Base-by-base conservation (phyloP, 1,140 invertebrate species). In the Drosophila kikkawai region DNA sequence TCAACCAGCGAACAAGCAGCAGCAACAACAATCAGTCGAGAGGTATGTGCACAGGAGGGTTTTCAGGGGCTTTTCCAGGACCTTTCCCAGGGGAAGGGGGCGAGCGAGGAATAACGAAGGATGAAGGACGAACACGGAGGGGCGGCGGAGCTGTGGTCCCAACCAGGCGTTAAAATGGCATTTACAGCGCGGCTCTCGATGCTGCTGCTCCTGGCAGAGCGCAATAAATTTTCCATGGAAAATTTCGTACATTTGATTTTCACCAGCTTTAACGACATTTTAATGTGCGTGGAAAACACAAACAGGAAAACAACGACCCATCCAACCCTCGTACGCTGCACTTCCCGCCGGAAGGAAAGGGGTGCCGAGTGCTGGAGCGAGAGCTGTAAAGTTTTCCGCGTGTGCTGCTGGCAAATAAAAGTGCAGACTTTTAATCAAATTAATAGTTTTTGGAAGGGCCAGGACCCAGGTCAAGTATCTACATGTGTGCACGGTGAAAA, bases 191-290 rank as follows among this genome's bases (percentile, higher is more conserved):
- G 51, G 70, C 60, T 80, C 75, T 65, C 55, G 39, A 45, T 69
- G 47, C 53, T 15, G 36, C 64, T 47, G 51, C 39, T 41, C 51
- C 36, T 60, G 48, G 77, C 75, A 56, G 57, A 51, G 47, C 51
- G 79, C 65, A 79, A 88, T 88, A 88, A 90, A 90, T 90, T 90
- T 79, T 53, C 75, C 71, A 88, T 75, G 84, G 80, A 76, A 80
- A 88, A 82, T 81, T 87, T 83, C 77, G 84, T 69, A 81, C 83
- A 91, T 91, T 91, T 91, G 83, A 91, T 91, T 91, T 91, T 71
- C 77, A 78, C 71, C 74, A 79, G 75, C 87, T 91, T 91, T 91
- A 91, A 91, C 80, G 88, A 91, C 88, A 91, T 91, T 91, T 91
- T 91, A 91, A 91, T 91, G 87, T 65, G 87, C 75, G 73, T 87